These are phyloP conservation scores for Hydrozoanthus tunicans DNA, from an alignment of 64 coral and sea anemone species.

Conservation along the genomic window DNA sequence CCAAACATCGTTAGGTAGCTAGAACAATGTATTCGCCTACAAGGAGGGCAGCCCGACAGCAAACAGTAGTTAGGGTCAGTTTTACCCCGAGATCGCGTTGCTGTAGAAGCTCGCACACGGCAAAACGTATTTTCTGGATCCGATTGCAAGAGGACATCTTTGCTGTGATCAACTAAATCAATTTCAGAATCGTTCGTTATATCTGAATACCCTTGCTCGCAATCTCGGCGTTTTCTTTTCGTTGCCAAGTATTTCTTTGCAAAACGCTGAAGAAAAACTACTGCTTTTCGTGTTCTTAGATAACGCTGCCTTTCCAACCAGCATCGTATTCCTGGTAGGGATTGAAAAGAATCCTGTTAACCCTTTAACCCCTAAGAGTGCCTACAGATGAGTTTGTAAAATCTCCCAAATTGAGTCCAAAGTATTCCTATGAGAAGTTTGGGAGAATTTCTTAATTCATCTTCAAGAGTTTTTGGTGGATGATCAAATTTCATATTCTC, in stretches of 20 bases:
- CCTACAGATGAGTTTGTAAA: too few species aligned
- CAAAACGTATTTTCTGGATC: not conserved
- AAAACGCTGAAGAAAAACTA: constrained; percentile 14
- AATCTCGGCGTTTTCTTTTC: not conserved
- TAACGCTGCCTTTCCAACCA: constrained; percentile 31
- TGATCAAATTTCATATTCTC: too few species aligned
- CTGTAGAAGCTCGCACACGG: not conserved
- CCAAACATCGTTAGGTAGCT: constrained; percentile 5
- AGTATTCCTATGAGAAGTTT: too few species aligned
- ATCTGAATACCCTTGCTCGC: not conserved
- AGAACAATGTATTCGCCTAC: constrained; percentile 1
- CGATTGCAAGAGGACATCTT: not conserved
- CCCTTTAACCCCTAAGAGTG: too few species aligned
- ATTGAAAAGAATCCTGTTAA: not conserved
- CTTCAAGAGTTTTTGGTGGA: too few species aligned
- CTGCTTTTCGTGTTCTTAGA: constrained; percentile 1
- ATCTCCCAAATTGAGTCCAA: too few species aligned
- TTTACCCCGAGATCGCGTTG: not conserved
- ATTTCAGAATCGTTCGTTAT: not conserved
- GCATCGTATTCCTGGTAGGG: constrained; percentile 30
- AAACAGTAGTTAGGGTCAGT: not conserved
- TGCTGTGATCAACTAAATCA: not conserved
- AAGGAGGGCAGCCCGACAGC: constrained; percentile 2
- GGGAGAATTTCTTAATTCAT: too few species aligned
- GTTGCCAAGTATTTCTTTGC: not conserved